Percentiles rank a stretch among this genome's conserved stretches.
Evolutionary conservation across 2,113 vertebrate genomes (phyloP).

Genomic region (Ictalurus furcatus): DNA sequence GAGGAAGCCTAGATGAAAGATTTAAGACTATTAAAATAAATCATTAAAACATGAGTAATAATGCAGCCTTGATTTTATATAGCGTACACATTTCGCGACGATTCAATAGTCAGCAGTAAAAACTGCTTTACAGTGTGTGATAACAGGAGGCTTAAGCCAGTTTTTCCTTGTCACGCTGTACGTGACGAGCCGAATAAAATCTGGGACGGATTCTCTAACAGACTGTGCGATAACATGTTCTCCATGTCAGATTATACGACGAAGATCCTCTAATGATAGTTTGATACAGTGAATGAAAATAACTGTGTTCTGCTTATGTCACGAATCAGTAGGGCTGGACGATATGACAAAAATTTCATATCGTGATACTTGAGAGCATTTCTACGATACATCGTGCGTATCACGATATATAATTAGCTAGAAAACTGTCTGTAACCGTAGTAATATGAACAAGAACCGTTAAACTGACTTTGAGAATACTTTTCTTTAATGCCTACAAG

Average conservation of each 20-base stretch:
- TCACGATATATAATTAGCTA: no score
- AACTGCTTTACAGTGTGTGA: background rate
- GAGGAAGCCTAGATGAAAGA: background rate
- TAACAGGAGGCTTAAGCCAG: background rate
- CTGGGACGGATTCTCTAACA: background rate
- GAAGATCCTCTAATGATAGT: background rate
- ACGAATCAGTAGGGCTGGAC: background rate
- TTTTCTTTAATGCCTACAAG: no score
- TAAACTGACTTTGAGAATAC: no score
- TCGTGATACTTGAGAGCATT: no score
- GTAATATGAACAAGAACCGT: no score
- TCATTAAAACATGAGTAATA: background rate
- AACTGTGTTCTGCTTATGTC: background rate
- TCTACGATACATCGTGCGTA: no score
- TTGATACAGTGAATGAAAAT: background rate
- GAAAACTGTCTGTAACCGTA: no score
- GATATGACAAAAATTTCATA: no score
- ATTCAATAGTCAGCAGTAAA: background rate
- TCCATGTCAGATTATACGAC: background rate
- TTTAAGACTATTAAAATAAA: background rate
- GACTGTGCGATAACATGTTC: background rate
- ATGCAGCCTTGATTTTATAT: background rate
- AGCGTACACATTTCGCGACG: background rate
- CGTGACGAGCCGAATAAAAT: background rate
- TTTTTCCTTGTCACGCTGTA: background rate